These are phyloP conservation scores for Zingel zingel DNA, from an alignment of 2,113 vertebrate genomes.

Conservation along the genomic window DNA sequence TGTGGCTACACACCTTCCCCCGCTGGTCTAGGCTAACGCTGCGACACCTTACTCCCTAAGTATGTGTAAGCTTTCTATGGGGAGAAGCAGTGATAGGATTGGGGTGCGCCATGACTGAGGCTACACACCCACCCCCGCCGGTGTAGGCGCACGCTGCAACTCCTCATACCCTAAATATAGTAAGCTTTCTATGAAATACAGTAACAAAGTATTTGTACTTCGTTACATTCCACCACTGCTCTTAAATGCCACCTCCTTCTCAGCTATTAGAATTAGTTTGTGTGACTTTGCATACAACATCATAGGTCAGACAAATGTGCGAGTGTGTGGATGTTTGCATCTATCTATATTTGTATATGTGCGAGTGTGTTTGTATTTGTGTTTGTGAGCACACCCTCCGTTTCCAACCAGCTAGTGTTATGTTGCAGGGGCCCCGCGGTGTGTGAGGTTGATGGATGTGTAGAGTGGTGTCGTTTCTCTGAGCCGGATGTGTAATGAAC, in stretches of 20 bases:
- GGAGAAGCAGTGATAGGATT: too few species aligned
- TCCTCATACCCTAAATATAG: too few species aligned
- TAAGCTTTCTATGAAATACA: too few species aligned
- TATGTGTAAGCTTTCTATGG: too few species aligned
- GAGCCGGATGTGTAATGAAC: slow-evolving; percentile 78
- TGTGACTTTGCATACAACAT: slow-evolving; percentile 64
- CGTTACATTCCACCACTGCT: too few species aligned
- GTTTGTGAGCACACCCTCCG: slow-evolving; percentile 1
- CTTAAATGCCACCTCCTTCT: slow-evolving; percentile 48
- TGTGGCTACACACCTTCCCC: too few species aligned
- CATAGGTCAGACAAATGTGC: slow-evolving; percentile 48
- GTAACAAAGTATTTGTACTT: too few species aligned
- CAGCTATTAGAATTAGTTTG: slow-evolving; percentile 45
- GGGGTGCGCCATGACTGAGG: too few species aligned
- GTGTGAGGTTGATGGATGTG: slow-evolving; percentile 75
- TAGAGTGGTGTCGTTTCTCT: slow-evolving; percentile 56
- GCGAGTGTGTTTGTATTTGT: slow-evolving; percentile 25
- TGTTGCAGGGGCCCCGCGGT: slow-evolving; percentile 17
- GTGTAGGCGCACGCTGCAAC: too few species aligned
- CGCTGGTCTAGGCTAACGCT: too few species aligned
- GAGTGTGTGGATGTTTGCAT: not conserved
- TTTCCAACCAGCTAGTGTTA: slow-evolving; percentile 36
- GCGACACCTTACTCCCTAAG: too few species aligned
- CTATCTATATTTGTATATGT: slow-evolving; percentile 19
- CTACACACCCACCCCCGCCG: too few species aligned